A percentile compares a stretch with the other conserved stretches of the same genome.
These are phyloP conservation scores for Lerista edwardsae DNA, from an alignment of 2,797 vertebrate species.

Conservation along the genomic window DNA sequence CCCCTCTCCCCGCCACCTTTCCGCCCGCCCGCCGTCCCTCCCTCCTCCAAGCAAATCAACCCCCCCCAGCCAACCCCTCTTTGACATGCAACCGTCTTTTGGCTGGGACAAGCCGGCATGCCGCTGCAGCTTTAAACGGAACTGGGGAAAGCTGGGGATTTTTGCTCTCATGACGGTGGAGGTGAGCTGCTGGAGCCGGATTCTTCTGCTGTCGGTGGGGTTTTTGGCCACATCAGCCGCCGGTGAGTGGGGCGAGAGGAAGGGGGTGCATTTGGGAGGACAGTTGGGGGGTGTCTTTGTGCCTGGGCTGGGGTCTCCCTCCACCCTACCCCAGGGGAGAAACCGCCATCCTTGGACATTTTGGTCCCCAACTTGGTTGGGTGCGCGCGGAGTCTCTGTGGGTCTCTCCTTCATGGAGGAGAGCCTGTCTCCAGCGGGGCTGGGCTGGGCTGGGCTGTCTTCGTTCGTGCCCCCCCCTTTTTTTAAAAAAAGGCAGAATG, in stretches of 20 bases:
- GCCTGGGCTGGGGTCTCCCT: neutral
- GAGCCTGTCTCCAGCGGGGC: neutral
- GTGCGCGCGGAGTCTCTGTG: neutral
- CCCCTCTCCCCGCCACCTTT: neutral
- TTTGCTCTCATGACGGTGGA: constrained; percentile 87
- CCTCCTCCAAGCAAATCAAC: constrained; percentile 59
- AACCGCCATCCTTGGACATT: neutral
- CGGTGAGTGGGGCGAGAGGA: constrained; percentile 83
- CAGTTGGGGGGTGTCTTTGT: neutral
- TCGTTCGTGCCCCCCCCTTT: neutral
- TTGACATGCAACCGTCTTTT: constrained; percentile 80
- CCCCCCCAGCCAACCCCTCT: constrained; percentile 69
- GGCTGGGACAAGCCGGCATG: constrained; percentile 83
- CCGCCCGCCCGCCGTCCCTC: neutral
- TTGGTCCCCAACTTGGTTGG: neutral
- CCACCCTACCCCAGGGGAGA: neutral
- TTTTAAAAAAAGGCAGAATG: neutral
- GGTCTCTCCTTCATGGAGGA: neutral
- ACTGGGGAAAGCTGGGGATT: constrained; percentile 83
- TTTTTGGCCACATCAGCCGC: constrained; percentile 87
- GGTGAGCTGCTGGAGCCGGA: constrained; percentile 87
- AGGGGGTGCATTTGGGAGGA: constrained; percentile 47
- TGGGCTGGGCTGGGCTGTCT: neutral
- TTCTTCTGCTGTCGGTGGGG: constrained; percentile 85
- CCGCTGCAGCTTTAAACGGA: constrained; percentile 80